Evolutionary conservation across 2,888 invertebrate genomes (phyloP), one percentile per base, ranked within the genome.

Genomic region (Rosalia funebris): DNA sequence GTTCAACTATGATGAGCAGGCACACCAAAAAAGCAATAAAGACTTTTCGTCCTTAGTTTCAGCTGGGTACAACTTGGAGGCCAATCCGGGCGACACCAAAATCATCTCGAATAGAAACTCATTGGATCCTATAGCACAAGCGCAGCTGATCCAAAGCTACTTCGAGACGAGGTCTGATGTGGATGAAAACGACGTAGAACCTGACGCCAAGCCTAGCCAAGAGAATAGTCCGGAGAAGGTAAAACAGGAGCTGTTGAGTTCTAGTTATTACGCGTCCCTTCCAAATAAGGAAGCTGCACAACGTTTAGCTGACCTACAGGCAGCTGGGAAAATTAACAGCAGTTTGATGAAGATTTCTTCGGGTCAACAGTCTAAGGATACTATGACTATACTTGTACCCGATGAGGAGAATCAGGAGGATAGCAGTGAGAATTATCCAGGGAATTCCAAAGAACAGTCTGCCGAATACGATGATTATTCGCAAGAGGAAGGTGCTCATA

Each of bases 261-360:
- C 75, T 1, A 56, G 69, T 5, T 79, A 85, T 66, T 89, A 86
- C 68, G 84, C 88, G 0, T 85, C 87, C 0, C 79, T 89, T 20
- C 88, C 88, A 10, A 88, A 85, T 64, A 84, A 86, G 16, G 85
- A 88, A 76, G 85, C 86, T 0, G 87, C 87, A 9, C 87, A 88
- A 45, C 84, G 85, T 25, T 73, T 88, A 56, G 86, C 86, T 0
- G 84, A 87, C 58, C 80, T 86, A 1, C 87, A 88, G 63, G 85
- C 85, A 48, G 83, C 85, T 11, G 84, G 85, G 44, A 84, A 85
- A 72, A 78, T 83, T 1, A 83, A 83, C 76, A 72, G 66, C 74
- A 70, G 77, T 71, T 62, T 81, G 75, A 72, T 72, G 45, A 77
- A 83, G 60, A 78, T 77, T 10, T 72, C 76, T 42, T 72, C 74